Conservation (phyloP, 1,140 invertebrate species). For the Carposina sasakii region DNA sequence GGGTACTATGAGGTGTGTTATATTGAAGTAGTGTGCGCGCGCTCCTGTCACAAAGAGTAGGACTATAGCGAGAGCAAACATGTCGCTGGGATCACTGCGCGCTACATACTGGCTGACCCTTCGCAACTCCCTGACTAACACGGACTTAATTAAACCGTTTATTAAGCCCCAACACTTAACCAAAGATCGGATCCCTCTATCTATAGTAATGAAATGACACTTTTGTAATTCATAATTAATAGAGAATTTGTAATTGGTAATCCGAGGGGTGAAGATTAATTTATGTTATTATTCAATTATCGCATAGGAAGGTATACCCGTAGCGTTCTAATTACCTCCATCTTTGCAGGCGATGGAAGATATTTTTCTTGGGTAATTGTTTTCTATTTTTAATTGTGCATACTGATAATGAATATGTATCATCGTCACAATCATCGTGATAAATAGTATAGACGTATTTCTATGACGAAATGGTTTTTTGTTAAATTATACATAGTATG, state of each 20-base stretch:
- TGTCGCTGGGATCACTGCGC: constrained; percentile 41
- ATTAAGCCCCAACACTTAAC: constrained; percentile 68
- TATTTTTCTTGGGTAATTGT: too few relatives aligned
- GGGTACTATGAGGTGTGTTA: constrained; percentile 54
- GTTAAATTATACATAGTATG: too few relatives aligned
- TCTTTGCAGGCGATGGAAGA: too few relatives aligned
- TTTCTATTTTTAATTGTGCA: too few relatives aligned
- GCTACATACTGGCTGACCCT: constrained; percentile 49
- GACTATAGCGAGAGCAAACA: constrained; percentile 28
- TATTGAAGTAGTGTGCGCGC: constrained; percentile 45
- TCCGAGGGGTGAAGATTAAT: constrained; percentile 39
- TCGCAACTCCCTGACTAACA: constrained; percentile 33
- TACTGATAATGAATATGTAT: too few relatives aligned
- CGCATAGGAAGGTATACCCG: too few relatives aligned
- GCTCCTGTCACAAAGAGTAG: constrained; percentile 11
- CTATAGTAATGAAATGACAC: constrained; percentile 19
- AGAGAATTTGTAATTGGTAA: constrained; percentile 47
- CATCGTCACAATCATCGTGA: too few relatives aligned
- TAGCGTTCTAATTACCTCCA: too few relatives aligned
- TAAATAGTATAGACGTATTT: too few relatives aligned
- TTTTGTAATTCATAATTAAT: constrained; percentile 49
- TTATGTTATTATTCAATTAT: too few relatives aligned
- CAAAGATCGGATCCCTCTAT: constrained; percentile 42
- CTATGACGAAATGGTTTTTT: too few relatives aligned
- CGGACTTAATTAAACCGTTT: constrained; percentile 67